Evolutionary conservation across 2,888 invertebrate species (phyloP).

Genomic region (Chelonus formosanus): DNA sequence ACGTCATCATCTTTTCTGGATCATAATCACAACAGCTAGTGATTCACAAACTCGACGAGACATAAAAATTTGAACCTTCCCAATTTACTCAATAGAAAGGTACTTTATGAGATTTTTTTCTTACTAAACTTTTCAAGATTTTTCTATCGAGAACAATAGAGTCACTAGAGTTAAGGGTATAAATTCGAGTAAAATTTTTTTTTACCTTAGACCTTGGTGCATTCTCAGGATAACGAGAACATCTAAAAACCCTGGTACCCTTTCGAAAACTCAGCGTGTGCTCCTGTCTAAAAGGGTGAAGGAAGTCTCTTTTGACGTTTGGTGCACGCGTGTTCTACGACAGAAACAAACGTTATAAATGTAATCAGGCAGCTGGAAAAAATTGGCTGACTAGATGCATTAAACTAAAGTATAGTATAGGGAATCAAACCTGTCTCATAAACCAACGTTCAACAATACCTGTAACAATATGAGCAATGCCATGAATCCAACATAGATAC

Average conservation of each 20-base stretch:
- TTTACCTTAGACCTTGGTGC: neutral
- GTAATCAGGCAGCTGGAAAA: slow-evolving; percentile 58
- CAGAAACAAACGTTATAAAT: slow-evolving; percentile 57
- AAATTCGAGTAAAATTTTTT: slow-evolving; percentile 22
- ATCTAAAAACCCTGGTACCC: slow-evolving; percentile 25
- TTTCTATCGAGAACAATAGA: slow-evolving; percentile 17
- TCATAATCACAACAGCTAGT: slow-evolving; percentile 8
- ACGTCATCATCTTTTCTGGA: slow-evolving; percentile 4
- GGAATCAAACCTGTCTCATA: slow-evolving; percentile 53
- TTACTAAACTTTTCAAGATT: slow-evolving; percentile 9
- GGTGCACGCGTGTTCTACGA: slow-evolving; percentile 14
- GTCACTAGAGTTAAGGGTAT: slow-evolving; percentile 15
- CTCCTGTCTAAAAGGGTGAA: slow-evolving; percentile 20
- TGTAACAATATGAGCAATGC: slow-evolving; percentile 44
- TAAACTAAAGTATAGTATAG: slow-evolving; percentile 10
- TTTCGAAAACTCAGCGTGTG: slow-evolving; percentile 10
- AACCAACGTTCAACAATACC: slow-evolving; percentile 47
- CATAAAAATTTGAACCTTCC: slow-evolving; percentile 23
- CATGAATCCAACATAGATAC: slow-evolving; percentile 40
- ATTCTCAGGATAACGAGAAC: slow-evolving; percentile 20
- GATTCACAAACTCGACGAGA: slow-evolving; percentile 12
- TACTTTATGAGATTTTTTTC: slow-evolving; percentile 29
- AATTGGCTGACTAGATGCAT: slow-evolving; percentile 46
- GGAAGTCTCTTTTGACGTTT: neutral
- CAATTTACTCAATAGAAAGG: slow-evolving; percentile 3